Conservation (phyloP, 2,888 invertebrate genomes). For the Tanypteryx hageni region DNA sequence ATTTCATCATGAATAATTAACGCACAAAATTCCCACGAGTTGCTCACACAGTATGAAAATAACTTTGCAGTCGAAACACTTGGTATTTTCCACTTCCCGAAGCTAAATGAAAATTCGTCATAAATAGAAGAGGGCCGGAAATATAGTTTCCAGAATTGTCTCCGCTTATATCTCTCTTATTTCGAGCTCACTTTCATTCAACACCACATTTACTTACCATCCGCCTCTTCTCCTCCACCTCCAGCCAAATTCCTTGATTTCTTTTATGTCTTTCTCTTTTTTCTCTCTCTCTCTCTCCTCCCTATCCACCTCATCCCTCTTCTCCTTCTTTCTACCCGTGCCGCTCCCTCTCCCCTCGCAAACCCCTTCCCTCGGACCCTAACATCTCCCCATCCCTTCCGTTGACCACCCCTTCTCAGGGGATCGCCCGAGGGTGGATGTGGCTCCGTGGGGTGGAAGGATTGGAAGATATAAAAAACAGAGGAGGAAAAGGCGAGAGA, state of each 20-base stretch:
- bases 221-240: background rate
- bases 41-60: background rate
- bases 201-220: background rate
- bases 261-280: background rate
- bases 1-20: no score
- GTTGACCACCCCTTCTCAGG: conserved; percentile 8
- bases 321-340: background rate
- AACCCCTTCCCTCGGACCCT: background rate
- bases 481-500: conserved; percentile 58
- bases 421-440: conserved; percentile 21
- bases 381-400: background rate
- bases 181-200: background rate
- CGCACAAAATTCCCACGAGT: background rate
- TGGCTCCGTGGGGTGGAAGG: background rate
- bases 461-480: conserved; percentile 52
- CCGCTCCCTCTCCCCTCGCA: background rate
- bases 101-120: conserved; percentile 18
- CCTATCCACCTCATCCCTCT: no score
- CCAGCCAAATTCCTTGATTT: background rate
- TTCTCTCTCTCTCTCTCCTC: background rate
- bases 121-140: background rate
- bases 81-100: background rate
- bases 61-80: background rate
- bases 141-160: no score
- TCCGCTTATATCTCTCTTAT: background rate